Base-by-base conservation (phyloP, 2,888 invertebrate genomes). In the Xanthia togata region DNA sequence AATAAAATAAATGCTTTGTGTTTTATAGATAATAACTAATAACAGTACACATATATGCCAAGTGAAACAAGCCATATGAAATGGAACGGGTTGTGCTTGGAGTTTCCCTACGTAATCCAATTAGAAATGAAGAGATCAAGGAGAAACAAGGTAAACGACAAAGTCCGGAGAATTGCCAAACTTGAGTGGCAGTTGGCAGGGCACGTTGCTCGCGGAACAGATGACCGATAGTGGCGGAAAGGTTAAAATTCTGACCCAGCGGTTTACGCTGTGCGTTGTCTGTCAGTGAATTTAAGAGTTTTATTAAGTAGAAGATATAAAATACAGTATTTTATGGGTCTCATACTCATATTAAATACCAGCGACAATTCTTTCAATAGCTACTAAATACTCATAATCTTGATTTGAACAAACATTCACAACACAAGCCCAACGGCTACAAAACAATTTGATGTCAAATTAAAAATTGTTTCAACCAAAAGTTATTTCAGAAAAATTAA, bases 401-500 rank as follows among this genome's bases (percentile, higher is more conserved):
- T 63, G n/a, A 78, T 68, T 60, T 26, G 14, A 26, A 38, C 17
- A 53, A n/a, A 74, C 17, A 50, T 59, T 2, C 23, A 26, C 17
- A 14, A 23, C 20, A 23, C 17, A 11, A 26, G 67, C 59, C 53
- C 64, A 26, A 20, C 26, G 59, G 69, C 50, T 70, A 23, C 47
- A 3, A 59, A 71, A 70, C 67, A 35, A 71, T 64, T 70, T 41
- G 26, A 69, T 63, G 26, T 71, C 74, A 74, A 26, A 74, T 78
- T 71, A 47, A 72, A 64, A 12, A 65, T 35, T 50, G 14, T 41
- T 67, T 44, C 20, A 35, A 47, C n/a, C 59, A 50, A 59, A 77
- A 63, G n/a, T 41, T 80, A 68, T 73, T 77, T 77, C 53, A 62
- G 44, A 65, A 63, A 71, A 78, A 70, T 57, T 53, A 74, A 78